phyloP scores from a whole-genome alignment of 1,140 invertebrate genomes.

The Panagrolaimus sp. region DNA sequence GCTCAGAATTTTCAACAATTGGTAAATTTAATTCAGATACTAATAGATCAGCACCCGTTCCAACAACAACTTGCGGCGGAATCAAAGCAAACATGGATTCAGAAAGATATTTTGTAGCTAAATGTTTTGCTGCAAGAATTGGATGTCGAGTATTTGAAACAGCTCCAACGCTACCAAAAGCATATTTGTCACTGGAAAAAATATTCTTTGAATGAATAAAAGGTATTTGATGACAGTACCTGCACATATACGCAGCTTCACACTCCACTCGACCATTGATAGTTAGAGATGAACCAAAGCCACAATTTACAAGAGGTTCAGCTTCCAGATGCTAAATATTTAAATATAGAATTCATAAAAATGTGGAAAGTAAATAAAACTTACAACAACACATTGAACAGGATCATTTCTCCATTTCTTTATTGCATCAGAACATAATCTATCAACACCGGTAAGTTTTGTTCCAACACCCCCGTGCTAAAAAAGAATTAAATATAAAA shows the following conservation, averaged over 20 bases:
- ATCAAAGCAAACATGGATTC: conserved; percentile 17
- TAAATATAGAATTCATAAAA: background rate
- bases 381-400: conserved; percentile 31
- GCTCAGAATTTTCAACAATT: background rate
- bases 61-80: conserved; percentile 28
- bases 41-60: conserved; percentile 29
- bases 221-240: too few species aligned
- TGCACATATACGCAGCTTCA: conserved; percentile 39
- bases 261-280: conserved; percentile 33
- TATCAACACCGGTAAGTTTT: conserved; percentile 12
- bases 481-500: too few species aligned
- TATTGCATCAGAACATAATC: conserved; percentile 27
- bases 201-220: too few species aligned
- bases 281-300: conserved; percentile 39
- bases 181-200: conserved; percentile 19
- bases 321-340: conserved; percentile 28
- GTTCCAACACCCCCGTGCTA: conserved; percentile 27
- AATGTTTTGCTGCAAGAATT: conserved; percentile 17
- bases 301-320: conserved; percentile 30
- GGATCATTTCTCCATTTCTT: conserved; percentile 6
- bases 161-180: conserved; percentile 35
- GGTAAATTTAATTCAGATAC: background rate
- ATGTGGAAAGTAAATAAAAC: background rate
- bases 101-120: background rate
- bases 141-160: conserved; percentile 23